Evolutionary conservation across 2,797 vertebrate species (phyloP), one percentile per base, ranked within the genome.

Genomic region (Bradypodion ventrale): DNA sequence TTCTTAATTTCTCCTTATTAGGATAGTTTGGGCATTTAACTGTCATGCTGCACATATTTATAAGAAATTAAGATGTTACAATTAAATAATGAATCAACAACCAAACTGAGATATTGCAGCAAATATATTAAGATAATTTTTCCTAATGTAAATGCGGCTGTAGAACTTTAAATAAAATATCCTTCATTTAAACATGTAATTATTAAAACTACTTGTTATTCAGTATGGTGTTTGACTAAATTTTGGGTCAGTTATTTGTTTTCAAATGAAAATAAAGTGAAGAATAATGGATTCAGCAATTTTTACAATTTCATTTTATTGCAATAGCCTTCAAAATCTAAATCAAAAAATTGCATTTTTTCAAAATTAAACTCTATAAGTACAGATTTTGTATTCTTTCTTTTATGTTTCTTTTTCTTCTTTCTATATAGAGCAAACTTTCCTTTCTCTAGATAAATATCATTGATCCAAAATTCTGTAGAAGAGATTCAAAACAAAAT

Each of bases 21-120:
- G 42, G 56, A 59, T 65, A 37, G 49, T 5, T 37, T 7, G 44
- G 78, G 12, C n/a, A 84, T 90, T 75, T n/a, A 87, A 29, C 13
- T 70, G 42, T 78, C 7, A 46, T 37, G 13, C 32, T 62, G 8
- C 21, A 74, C 9, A 29, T 60, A 42, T n/a, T 16, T 60, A 60
- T 40, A 40, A 42, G n/a, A n/a, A 75, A 35, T 12, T 56, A 75
- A 52, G 23, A 59, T 37, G 23, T 76, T 60, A 59, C 23, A 59
- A 40, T 10, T 44, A 60, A 73, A 56, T 72, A 3, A 56, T 59
- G 49, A 21, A 70, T 42, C 63, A 25, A 76, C 46, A 2, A n/a
- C 49, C 32, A 83, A 78, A 32, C 32, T 73, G 10, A 25, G 19
- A 65, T 60, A 73, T 19, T 40, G 74, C 32, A 29, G 9, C 2